Evolutionary conservation across 1,140 invertebrate genomes (phyloP), one percentile per base, ranked within the genome.

Genomic region (Calosoma granatense): DNA sequence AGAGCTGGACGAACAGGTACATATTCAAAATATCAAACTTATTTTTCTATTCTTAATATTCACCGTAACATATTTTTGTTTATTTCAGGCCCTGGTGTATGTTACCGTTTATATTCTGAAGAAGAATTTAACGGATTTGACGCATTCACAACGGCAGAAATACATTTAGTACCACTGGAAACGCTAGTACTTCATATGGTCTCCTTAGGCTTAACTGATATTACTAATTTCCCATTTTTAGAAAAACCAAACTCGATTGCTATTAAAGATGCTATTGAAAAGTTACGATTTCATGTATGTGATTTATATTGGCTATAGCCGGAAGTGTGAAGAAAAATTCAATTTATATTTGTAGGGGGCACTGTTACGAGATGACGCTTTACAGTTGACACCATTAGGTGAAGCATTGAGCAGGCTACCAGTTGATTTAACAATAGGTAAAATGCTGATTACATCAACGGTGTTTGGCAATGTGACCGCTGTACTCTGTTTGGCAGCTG

Each of bases 161-260:
- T 84, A 39, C 86, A 91, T 64, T 76, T 94, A 56, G 93, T 97
- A 0, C 91, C 94, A 0, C 74, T 99, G 3, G 94, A 98, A 66
- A 91, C 91, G 0, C 76, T 98, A 6, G 70, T 98, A 12, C 77
- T 99, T 17, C 88, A 97, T 69, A 95, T 99, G 92, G 85, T 97
- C 39, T 85, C 94, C 0, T 87, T 99, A 79, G 96, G 96, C 0
- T 77, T 99, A 21, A 90, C 85, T 51, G 89, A 97, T 76, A 87
- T 90, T 9, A 76, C 91, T 30, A 84, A 88, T 65, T 99, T 99
- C 78, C 95, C 95, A 1, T 99, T 98, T 70, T 83, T 99, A 39
- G 96, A 99, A 74, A 78, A 89, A 20, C 97, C 97, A 14, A 77
- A 82, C 14, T 67, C 78, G 20, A 83, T 90, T 39, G 87, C 80